These are phyloP conservation scores for Slavum lentiscoides DNA, from an alignment of 2,888 invertebrate species.

Conservation along the genomic window DNA sequence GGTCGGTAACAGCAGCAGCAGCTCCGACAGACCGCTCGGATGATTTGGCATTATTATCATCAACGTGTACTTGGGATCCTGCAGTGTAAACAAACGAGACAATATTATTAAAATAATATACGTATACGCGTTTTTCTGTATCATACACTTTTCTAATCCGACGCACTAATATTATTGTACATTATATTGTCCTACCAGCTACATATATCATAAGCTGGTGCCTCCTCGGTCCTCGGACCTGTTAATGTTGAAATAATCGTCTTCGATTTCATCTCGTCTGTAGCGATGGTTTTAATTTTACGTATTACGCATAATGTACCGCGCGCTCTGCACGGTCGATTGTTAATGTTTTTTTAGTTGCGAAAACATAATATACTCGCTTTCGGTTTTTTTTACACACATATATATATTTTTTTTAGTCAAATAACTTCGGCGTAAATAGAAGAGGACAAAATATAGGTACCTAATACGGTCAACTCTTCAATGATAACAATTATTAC, in stretches of 20 bases:
- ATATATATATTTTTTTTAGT: too few relatives aligned
- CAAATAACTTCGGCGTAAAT: neutral
- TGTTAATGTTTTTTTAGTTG: neutral
- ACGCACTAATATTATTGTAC: too few relatives aligned
- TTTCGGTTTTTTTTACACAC: neutral
- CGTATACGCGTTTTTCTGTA: neutral
- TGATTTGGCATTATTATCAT: constrained; percentile 73
- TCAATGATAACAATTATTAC: constrained; percentile 13
- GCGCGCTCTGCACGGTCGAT: neutral
- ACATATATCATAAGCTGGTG: too few relatives aligned
- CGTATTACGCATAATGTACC: too few relatives aligned
- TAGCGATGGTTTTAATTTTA: too few relatives aligned
- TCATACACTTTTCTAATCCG: neutral
- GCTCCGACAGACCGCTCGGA: constrained; percentile 65
- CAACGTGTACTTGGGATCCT: constrained; percentile 72
- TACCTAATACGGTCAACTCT: neutral
- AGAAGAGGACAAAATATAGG: too few relatives aligned
- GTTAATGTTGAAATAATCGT: too few relatives aligned
- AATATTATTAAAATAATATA: constrained; percentile 17
- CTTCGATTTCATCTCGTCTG: too few relatives aligned
- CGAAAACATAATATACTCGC: constrained; percentile 9
- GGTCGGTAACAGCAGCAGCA: constrained; percentile 69
- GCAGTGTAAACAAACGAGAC: neutral
- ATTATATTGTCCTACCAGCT: neutral
- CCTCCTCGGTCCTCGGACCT: too few relatives aligned